Evolutionary conservation across 2,797 vertebrate species (phyloP), one percentile per base, ranked within the genome.

Genomic region (Lates japonicus): DNA sequence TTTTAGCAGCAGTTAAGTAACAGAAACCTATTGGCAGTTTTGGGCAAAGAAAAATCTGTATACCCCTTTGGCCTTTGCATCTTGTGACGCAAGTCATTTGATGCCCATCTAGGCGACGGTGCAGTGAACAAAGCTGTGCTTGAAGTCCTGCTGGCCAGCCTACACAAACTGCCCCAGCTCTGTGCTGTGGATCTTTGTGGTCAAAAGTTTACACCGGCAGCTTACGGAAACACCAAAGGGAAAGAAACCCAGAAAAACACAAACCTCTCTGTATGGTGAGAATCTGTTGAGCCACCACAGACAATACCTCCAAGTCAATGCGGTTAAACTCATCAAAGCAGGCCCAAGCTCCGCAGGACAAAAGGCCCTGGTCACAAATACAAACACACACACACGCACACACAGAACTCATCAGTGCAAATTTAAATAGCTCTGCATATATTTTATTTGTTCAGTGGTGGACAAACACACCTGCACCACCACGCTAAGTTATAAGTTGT

Each of bases 301-400:
- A 98, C 57, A 98, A 96, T 61, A 98, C 97, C 94, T 98, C 97
- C 94, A 98, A 92, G 92, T 98, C 97, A 87, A 98, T 98, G 79
- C 97, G 95, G 91, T 98, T 98, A 89, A 98, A 98, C 88, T 99
- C 97, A 88, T 99, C 97, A 93, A 99, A 98, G 92, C 98, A 98
- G 85, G 97, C 97, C 97, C 97, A 98, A 19, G 97, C 97, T 70
- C 97, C 97, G 59, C 97, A 97, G 63, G 96, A 97, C 90, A 98
- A 93, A 72, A 98, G 94, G 33, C 97, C 97, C 97, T 98, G 80
- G 2, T 87, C 87, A 29, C 68, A 75, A 12, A 58, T 11, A 25
- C 25, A 69, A 1, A 39, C 54, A 80, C 44, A 82, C 61, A 73
- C 61, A 66, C 33, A 59, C 41, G 82, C 69, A 83, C 42, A 69